Base-by-base conservation (phyloP, 2,888 invertebrate genomes). In the Blera fallax region DNA sequence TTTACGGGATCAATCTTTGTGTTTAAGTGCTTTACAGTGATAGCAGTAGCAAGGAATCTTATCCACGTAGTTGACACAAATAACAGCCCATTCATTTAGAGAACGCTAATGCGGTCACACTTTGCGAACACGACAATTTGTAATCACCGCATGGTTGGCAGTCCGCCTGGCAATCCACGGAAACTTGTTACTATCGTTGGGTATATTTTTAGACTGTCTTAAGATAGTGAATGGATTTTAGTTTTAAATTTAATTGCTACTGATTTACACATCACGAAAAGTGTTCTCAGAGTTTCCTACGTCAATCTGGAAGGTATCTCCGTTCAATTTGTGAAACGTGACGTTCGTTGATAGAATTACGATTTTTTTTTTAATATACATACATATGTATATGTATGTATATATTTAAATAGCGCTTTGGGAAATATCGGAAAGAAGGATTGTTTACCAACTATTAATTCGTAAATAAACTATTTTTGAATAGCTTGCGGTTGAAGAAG, bases 11-110 rank as follows among this genome's bases (percentile, higher is more conserved):
- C 40, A 67, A 58, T 40, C 64, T 0, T 16, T 24, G 29, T 45
- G 29, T 43, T n/a, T 70, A 45, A 56, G 32, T 45, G 8, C 18
- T 34, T 27, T 7, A 6, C 21, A 48, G n/a, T n/a, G 72, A 72
- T 72, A 60, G 70, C 40, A 27, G 11, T 2, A 32, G 18, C 7
- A 18, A 18, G 21, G 24, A 37, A 16, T 40, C 18, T 8, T 50
- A 27, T 67, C 40, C 67, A 67, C 52, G 52, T 67, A 34, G 32
- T 40, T 52, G 52, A 10, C 37, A 37, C 14, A 40, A 52, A 67
- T 52, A 52, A 24, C 52, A 27, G 32, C n/a, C 21, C 11, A n/a
- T 32, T 64, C 18, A 18, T 21, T 50, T 11, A 50, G 4, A n/a
- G 18, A 27, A 16, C 16, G 43, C 5, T n/a, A 8, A 29, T 43